These are phyloP conservation scores for Drosophila neocordata DNA, from an alignment of 1,140 invertebrate species.

Conservation along the genomic window DNA sequence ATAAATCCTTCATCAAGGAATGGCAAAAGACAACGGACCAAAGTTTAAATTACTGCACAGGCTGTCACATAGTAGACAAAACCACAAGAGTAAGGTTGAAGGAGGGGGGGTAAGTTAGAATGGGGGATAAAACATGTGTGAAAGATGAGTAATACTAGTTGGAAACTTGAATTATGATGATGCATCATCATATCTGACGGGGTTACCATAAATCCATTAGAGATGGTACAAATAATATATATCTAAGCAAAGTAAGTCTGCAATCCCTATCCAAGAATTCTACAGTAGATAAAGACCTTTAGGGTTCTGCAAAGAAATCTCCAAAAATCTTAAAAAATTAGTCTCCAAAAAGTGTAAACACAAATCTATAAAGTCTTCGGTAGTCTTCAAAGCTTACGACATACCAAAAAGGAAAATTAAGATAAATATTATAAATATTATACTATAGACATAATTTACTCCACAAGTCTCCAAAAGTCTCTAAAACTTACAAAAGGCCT, in stretches of 20 bases:
- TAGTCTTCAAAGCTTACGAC: no score
- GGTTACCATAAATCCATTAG: not conserved
- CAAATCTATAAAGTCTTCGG: no score
- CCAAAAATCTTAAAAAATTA: not conserved
- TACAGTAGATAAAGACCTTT: not conserved
- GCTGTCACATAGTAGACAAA: conserved; percentile 47
- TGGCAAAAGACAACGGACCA: conserved; percentile 28
- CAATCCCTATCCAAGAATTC: not conserved
- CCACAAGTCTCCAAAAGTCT: no score
- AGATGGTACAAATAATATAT: conserved; percentile 7
- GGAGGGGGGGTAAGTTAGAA: no score
- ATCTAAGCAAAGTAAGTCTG: not conserved
- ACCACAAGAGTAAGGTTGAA: not conserved
- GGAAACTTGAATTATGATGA: conserved; percentile 58
- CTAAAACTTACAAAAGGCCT: no score
- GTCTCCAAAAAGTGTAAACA: no score
- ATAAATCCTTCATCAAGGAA: conserved; percentile 57
- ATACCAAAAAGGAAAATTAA: no score
- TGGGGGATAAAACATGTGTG: conserved; percentile 50
- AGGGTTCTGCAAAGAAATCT: not conserved
- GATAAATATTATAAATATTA: no score
- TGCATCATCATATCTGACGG: conserved; percentile 30
- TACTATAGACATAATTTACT: no score
- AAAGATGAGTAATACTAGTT: conserved; percentile 56
- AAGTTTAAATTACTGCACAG: conserved; percentile 80